Evolutionary conservation across 2,888 invertebrate genomes (phyloP).

Genomic region (Nomada lathburiana): DNA sequence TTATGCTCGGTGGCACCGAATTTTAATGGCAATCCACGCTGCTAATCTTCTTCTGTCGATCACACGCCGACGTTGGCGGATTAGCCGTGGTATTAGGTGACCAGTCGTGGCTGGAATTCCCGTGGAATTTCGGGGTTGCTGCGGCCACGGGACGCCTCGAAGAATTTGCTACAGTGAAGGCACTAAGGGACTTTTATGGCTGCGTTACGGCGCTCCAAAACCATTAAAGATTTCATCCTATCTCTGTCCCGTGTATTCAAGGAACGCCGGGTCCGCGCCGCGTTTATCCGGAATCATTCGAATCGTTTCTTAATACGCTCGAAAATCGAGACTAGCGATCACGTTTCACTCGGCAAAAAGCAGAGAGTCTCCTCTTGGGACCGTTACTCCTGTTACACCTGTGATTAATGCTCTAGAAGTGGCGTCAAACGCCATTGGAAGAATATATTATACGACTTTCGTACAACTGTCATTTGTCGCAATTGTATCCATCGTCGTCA

Average conservation of each 20-base stretch:
- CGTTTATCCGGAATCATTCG: no score
- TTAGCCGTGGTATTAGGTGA: slow-evolving; percentile 68
- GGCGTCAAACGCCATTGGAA: no score
- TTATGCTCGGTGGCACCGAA: slow-evolving; percentile 50
- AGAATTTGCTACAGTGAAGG: slow-evolving; percentile 65
- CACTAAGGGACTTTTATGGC: slow-evolving; percentile 59
- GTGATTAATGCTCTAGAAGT: no score
- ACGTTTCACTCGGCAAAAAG: no score
- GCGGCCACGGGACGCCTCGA: slow-evolving; percentile 55
- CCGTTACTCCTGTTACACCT: no score
- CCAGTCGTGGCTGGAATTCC: slow-evolving; percentile 64
- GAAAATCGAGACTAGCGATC: no score
- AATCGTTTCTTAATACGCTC: no score
- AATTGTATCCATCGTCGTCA: no score
- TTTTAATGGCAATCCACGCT: slow-evolving; percentile 37
- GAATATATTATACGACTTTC: no score
- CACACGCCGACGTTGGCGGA: slow-evolving; percentile 51
- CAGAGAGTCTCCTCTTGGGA: no score
- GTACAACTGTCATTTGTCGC: no score
- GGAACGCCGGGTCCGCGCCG: background rate
- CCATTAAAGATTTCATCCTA: slow-evolving; percentile 46
- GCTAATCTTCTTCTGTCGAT: slow-evolving; percentile 70
- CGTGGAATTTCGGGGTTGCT: slow-evolving; percentile 66
- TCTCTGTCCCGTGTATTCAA: background rate
- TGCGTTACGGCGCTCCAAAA: slow-evolving; percentile 33